Evolutionary conservation across 2,797 vertebrate genomes (phyloP).

Genomic region (Platyrinchus mystaceus): DNA sequence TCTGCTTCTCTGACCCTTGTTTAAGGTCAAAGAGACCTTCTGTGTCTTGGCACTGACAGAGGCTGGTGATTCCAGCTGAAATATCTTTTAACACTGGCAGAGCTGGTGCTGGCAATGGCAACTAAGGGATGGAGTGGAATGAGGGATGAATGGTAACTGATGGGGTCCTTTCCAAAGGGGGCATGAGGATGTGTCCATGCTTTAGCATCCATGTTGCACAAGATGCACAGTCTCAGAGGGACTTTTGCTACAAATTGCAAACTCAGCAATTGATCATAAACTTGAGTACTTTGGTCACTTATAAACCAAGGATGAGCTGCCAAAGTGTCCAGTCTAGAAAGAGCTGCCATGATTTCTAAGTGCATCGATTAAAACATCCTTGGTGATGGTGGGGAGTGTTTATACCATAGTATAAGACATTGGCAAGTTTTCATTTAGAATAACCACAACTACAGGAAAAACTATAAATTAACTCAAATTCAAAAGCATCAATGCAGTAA

Average conservation of each 20-base stretch:
- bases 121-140: background rate
- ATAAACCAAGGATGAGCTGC: background rate
- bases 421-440: background rate
- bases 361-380: background rate
- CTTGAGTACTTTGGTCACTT: background rate
- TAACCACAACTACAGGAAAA: background rate
- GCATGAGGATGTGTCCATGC: background rate
- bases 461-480: background rate
- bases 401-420: background rate
- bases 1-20: background rate
- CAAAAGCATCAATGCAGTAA: background rate
- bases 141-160: background rate
- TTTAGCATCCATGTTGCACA: background rate
- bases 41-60: background rate
- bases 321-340: background rate
- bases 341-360: background rate
- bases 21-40: background rate
- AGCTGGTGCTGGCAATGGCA: background rate
- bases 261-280: background rate
- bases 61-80: background rate
- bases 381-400: background rate
- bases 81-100: background rate
- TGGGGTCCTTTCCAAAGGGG: background rate
- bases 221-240: background rate
- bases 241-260: background rate